These are phyloP conservation scores for Phthorimaea operculella DNA, from an alignment of 1,140 invertebrate species.

Conservation along the genomic window DNA sequence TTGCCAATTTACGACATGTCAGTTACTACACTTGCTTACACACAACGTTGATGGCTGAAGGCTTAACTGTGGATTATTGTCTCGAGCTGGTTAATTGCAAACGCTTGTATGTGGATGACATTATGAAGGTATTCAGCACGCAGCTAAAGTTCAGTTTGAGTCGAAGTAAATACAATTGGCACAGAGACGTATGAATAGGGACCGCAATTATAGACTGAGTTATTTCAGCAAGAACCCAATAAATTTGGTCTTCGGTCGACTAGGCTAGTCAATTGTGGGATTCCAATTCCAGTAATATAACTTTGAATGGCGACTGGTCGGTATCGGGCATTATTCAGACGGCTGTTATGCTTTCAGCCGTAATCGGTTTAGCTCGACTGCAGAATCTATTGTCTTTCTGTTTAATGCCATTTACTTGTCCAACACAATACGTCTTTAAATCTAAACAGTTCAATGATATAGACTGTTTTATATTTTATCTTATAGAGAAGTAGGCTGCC, in stretches of 20 bases:
- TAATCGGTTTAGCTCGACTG: conserved; percentile 1
- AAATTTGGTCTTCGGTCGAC: no score
- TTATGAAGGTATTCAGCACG: no score
- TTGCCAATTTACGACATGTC: conserved; percentile 19
- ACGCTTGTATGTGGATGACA: no score
- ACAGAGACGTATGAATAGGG: no score
- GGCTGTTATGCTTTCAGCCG: not conserved
- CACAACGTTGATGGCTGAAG: conserved; percentile 1
- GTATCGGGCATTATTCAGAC: not conserved
- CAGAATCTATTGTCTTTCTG: not conserved
- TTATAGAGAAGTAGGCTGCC: not conserved
- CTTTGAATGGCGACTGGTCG: not conserved
- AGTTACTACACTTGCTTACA: conserved; percentile 13
- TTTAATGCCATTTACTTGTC: not conserved
- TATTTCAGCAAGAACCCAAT: no score
- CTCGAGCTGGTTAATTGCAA: no score
- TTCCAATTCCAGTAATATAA: not conserved
- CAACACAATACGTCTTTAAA: not conserved
- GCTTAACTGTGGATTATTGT: not conserved
- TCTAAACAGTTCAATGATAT: not conserved
- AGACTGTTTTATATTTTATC: not conserved
- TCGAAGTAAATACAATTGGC: no score
- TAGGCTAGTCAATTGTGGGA: no score
- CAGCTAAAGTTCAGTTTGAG: no score
- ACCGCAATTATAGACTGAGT: no score